Conservation (phyloP, 2,113 vertebrate species). For the Bubo blakistoni region DNA sequence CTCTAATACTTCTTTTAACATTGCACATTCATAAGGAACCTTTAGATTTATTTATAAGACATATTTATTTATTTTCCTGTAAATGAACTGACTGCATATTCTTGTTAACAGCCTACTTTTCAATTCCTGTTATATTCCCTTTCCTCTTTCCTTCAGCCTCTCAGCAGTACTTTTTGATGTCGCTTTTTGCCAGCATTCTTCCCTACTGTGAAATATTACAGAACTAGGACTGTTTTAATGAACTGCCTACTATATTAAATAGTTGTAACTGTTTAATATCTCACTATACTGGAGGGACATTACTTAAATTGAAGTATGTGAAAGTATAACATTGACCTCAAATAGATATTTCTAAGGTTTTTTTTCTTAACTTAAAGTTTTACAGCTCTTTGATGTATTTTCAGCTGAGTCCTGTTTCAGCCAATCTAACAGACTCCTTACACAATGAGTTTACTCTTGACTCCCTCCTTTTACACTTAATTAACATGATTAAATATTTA, state of each 20-base stretch:
- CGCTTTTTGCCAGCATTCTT: background rate
- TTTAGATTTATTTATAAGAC: background rate
- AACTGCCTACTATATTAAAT: background rate
- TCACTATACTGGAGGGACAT: background rate
- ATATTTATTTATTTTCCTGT: background rate
- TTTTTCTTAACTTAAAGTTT: background rate
- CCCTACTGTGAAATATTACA: background rate
- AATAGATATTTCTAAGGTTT: background rate
- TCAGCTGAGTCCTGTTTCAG: background rate
- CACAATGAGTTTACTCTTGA: background rate
- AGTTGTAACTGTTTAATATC: background rate
- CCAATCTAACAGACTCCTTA: background rate
- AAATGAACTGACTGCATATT: background rate
- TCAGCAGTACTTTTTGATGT: background rate
- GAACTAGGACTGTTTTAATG: background rate
- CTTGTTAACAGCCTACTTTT: background rate
- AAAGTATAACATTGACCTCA: background rate
- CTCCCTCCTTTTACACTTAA: background rate
- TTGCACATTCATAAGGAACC: background rate
- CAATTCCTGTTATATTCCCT: background rate
- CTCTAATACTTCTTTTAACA: background rate
- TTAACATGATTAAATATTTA: conserved; percentile 52
- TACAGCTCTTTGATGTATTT: background rate
- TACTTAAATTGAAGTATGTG: background rate
- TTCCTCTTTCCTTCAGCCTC: background rate